Evolutionary conservation across 2,888 invertebrate species (phyloP), one percentile per base, ranked within the genome.

Genomic region (Nowickia ferox): DNA sequence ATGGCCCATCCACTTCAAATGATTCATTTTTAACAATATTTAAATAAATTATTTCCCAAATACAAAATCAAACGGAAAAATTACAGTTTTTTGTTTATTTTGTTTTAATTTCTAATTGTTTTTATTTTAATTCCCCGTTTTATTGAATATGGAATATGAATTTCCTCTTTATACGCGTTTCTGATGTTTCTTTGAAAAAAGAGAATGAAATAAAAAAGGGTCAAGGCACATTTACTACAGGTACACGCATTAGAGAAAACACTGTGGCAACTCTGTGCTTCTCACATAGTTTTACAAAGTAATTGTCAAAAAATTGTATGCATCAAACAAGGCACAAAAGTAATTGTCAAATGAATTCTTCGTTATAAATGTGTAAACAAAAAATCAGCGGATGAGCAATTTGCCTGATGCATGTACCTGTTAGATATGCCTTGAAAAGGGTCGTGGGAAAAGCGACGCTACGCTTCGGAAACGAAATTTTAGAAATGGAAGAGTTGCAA

Each of bases 1-100:
- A 88, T 93, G 93, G 38, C 92, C 92, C 92, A 92, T 92, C 93
- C 93, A 93, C 88, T 92, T 92, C 17, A 93, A 88, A 80, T 92
- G 90, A 89, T 92, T 92, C 92, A 91, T 90, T 76, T 74, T 46
- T 61, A 44, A 42, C 30, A 63, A 51, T 55, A 51, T 53, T 69
- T 11, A 17, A 13, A 13, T 11, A 78, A 48, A n/a, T 22, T 5
- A 11, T 65, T 65, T 65, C 1, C 9, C 9, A 48, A 59, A 42
- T 63, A 59, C 13, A 68, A 72, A 38, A 46, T 55, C 46, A 77
- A 75, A 75, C 75, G 61, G 42, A n/a, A 53, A 53, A 63, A 59
- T n/a, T 55, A n/a, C 17, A 88, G 89, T 89, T 89, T 71, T 89
- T 90, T 88, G 89, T 89, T 87, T 88, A 87, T 87, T 88, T 87